Percentiles rank a stretch among this genome's conserved stretches.
phyloP scores from a whole-genome alignment of 2,797 vertebrate species.

The Iguana delicatissima region DNA sequence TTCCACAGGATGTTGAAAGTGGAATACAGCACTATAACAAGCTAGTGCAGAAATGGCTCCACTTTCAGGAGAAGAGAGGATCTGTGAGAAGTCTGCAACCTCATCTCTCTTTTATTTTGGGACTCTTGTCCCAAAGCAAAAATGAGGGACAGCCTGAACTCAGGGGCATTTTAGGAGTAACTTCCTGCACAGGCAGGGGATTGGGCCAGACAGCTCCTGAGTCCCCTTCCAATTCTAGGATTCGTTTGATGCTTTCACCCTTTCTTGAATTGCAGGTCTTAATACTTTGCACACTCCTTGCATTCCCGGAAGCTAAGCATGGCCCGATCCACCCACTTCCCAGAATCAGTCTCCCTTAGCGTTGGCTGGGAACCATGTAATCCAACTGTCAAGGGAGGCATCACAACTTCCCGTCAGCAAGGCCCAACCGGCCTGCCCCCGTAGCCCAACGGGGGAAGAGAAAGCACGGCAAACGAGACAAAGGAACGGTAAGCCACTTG shows the following conservation, averaged over 20 bases:
- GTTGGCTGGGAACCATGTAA: slow-evolving; percentile 11
- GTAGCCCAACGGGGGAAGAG: neutral
- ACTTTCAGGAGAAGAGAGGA: neutral
- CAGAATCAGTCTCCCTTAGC: neutral
- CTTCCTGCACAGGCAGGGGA: too few relatives aligned
- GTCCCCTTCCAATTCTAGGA: too few relatives aligned
- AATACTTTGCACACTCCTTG: slow-evolving; percentile 30
- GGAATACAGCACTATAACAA: too few relatives aligned
- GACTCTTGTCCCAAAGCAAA: neutral
- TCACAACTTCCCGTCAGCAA: neutral
- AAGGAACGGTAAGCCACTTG: neutral
- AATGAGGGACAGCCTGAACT: neutral
- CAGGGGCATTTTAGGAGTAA: too few relatives aligned
- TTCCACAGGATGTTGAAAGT: too few relatives aligned
- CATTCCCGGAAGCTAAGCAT: slow-evolving; percentile 59
- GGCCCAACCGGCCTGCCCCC: slow-evolving; percentile 6
- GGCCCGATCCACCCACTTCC: slow-evolving; percentile 26
- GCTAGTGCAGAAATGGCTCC: too few relatives aligned
- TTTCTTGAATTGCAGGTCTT: neutral
- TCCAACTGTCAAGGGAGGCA: neutral
- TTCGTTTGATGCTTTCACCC: too few relatives aligned
- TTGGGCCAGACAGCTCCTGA: too few relatives aligned
- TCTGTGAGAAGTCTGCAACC: neutral
- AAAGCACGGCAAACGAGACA: neutral
- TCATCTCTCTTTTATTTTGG: neutral